Evolutionary conservation across 2,113 vertebrate species (phyloP).

Genomic region (Alectura lathami): DNA sequence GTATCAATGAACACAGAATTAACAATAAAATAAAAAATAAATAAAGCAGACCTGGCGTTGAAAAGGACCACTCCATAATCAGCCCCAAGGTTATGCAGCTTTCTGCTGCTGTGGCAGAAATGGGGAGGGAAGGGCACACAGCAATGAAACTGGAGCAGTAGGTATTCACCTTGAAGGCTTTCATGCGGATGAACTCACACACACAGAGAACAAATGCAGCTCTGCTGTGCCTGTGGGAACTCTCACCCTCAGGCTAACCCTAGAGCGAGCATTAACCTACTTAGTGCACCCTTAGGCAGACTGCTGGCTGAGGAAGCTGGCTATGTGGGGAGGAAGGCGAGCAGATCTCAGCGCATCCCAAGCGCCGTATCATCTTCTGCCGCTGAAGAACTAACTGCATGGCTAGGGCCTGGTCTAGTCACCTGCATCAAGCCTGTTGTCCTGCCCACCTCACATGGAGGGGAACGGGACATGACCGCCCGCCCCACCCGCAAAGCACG

Average conservation of each 20-base stretch:
- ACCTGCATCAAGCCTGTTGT: neutral
- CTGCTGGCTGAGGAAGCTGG: conserved; percentile 41
- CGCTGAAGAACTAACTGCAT: neutral
- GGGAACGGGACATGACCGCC: neutral
- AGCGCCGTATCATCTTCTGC: neutral
- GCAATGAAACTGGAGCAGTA: neutral
- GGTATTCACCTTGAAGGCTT: neutral
- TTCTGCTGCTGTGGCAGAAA: neutral
- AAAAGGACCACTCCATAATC: neutral
- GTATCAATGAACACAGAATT: neutral
- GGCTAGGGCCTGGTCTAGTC: neutral
- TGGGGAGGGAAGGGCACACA: neutral
- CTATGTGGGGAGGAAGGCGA: conserved; percentile 41
- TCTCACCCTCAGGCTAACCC: conserved; percentile 75
- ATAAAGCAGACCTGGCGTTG: neutral
- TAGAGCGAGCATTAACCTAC: conserved; percentile 78
- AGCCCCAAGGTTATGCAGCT: neutral
- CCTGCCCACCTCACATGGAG: neutral
- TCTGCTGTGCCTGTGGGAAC: conserved; percentile 27
- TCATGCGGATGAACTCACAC: neutral
- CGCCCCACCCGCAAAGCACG: neutral
- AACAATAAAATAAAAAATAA: too few species aligned
- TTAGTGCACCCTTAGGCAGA: conserved; percentile 67
- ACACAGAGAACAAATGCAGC: neutral
- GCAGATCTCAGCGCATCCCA: conserved; percentile 17